phyloP scores from a whole-genome alignment of 1,140 invertebrate species.

The Bradysia coprophila region DNA sequence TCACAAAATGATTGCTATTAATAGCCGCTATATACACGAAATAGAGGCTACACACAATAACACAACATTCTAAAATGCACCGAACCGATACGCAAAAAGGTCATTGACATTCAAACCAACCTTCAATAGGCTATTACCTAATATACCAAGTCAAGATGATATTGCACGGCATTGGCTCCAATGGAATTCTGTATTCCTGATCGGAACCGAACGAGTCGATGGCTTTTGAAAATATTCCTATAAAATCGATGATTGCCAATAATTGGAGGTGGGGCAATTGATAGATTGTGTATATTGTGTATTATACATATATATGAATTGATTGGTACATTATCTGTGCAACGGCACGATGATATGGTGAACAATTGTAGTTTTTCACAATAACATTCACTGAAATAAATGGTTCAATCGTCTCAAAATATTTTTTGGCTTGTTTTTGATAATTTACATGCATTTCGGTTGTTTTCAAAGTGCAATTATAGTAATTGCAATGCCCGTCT shows the following conservation, averaged over 20 bases:
- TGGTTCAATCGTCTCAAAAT: not conserved
- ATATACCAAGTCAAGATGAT: too few species aligned
- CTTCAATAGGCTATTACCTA: too few species aligned
- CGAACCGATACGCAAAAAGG: too few species aligned
- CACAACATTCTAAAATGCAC: too few species aligned
- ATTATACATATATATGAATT: not conserved
- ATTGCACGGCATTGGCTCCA: not conserved
- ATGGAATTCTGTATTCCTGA: not conserved
- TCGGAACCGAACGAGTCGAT: slow-evolving; percentile 1
- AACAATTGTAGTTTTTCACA: not conserved
- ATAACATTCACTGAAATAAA: not conserved
- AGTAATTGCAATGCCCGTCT: too few species aligned
- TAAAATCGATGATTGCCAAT: slow-evolving; percentile 2
- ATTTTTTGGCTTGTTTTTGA: too few species aligned
- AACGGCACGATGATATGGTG: not conserved
- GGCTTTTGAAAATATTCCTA: slow-evolving; percentile 1
- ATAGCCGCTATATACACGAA: too few species aligned
- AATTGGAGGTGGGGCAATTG: not conserved
- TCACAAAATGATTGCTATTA: too few species aligned
- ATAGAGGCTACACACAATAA: too few species aligned
- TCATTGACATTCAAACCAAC: not conserved
- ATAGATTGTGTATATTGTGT: not conserved
- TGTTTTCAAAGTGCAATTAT: too few species aligned
- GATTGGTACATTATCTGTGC: not conserved
- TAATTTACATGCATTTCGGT: too few species aligned